These are phyloP conservation scores for Forpus xanthops DNA, from an alignment of 2,797 vertebrate genomes.

Conservation along the genomic window DNA sequence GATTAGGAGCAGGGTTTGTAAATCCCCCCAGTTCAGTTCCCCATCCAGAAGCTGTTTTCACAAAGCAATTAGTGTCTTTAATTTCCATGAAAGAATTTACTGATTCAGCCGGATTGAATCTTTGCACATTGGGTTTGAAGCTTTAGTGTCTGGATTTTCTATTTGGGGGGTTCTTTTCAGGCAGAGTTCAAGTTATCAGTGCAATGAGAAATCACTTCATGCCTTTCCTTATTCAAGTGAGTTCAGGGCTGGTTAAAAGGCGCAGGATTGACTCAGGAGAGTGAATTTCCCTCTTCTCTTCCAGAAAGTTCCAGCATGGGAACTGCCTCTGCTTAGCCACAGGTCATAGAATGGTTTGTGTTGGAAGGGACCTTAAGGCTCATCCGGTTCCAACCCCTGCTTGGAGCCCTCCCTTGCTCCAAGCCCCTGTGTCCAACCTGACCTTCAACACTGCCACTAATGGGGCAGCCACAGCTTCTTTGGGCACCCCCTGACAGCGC, in stretches of 20 bases:
- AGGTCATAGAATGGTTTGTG: background rate
- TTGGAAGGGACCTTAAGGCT: background rate
- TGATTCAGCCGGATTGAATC: slow-evolving; percentile 8
- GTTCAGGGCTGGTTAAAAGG: background rate
- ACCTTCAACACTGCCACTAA: no score
- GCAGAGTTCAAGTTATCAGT: slow-evolving; percentile 25
- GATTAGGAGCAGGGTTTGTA: slow-evolving; percentile 30
- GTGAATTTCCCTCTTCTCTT: background rate
- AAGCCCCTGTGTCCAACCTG: no score
- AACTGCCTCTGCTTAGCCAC: background rate
- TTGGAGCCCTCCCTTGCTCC: background rate
- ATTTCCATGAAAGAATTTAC: slow-evolving; percentile 28
- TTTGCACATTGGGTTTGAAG: background rate
- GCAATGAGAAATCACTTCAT: slow-evolving; percentile 20
- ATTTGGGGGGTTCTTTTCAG: slow-evolving; percentile 14
- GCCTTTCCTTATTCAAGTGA: background rate
- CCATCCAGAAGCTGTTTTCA: slow-evolving; percentile 19
- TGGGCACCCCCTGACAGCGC: no score
- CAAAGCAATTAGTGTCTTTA: slow-evolving; percentile 66
- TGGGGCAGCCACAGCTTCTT: no score
- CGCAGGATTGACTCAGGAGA: background rate
- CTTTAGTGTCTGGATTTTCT: background rate
- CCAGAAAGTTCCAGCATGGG: background rate
- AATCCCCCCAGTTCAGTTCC: slow-evolving; percentile 23
- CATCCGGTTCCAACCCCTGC: background rate